phyloP scores from a whole-genome alignment of 1,140 invertebrate genomes.

The Heterodera carotae region DNA sequence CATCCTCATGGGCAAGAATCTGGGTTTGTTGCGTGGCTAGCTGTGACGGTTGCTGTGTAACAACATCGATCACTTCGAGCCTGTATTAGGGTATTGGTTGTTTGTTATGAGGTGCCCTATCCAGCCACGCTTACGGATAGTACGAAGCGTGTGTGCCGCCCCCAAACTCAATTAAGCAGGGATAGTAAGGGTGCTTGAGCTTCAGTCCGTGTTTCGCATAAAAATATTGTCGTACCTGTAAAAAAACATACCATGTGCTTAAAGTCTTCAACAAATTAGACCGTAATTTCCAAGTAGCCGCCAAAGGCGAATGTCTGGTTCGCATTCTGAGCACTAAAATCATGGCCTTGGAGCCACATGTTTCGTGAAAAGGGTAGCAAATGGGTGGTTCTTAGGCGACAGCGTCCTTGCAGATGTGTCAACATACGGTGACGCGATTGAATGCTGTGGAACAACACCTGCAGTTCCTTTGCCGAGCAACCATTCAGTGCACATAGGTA shows the following conservation, averaged over 20 bases:
- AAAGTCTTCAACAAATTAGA: too few relatives aligned
- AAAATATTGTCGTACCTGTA: not conserved
- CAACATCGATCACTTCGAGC: too few relatives aligned
- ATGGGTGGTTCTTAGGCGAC: not conserved
- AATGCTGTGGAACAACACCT: not conserved
- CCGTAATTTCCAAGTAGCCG: not conserved
- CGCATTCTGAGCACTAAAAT: not conserved
- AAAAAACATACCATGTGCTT: too few relatives aligned
- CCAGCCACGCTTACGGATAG: not conserved
- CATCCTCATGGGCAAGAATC: too few relatives aligned
- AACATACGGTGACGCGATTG: not conserved
- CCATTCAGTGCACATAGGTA: not conserved
- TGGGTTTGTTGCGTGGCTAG: too few relatives aligned
- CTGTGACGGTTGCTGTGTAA: too few relatives aligned
- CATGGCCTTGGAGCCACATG: not conserved
- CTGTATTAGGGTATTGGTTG: too few relatives aligned
- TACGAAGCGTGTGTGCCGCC: slow-evolving; percentile 8
- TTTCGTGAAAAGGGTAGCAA: not conserved
- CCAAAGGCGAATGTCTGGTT: not conserved
- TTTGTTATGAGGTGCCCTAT: too few relatives aligned
- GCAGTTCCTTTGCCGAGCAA: not conserved
- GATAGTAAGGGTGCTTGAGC: too few relatives aligned
- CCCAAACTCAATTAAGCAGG: slow-evolving; percentile 21
- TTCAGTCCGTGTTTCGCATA: not conserved
- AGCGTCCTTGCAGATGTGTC: not conserved